Evolutionary conservation across 1,140 invertebrate species (phyloP).

Genomic region (Orussus abietinus): DNA sequence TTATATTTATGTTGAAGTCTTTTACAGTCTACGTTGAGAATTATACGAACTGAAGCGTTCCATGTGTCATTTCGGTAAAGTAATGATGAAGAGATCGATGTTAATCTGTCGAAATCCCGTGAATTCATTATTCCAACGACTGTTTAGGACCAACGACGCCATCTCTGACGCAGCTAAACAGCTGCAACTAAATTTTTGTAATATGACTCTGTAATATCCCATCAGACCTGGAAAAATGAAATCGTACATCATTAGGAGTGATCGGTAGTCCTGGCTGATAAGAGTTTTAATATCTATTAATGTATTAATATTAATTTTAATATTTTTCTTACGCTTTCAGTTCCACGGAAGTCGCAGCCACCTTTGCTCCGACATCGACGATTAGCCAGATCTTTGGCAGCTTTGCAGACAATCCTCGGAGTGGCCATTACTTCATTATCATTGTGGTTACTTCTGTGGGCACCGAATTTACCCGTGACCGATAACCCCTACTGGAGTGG

Average conservation of each 20-base stretch:
- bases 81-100: too few relatives aligned
- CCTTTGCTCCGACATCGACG: constrained; percentile 53
- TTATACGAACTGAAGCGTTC: too few relatives aligned
- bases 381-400: constrained; percentile 56
- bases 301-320: constrained; percentile 3
- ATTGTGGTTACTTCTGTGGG: constrained; percentile 59
- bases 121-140: too few relatives aligned
- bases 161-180: too few relatives aligned
- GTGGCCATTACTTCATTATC: constrained; percentile 54
- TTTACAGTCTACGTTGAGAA: too few relatives aligned
- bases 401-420: constrained; percentile 57
- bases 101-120: too few relatives aligned
- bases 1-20: too few relatives aligned
- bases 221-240: not conserved
- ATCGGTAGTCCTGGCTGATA: not conserved
- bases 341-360: constrained; percentile 44
- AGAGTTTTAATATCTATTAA: too few relatives aligned
- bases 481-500: constrained; percentile 66
- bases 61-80: too few relatives aligned
- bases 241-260: not conserved
- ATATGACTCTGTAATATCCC: too few relatives aligned
- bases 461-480: constrained; percentile 55
- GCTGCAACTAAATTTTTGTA: too few relatives aligned
- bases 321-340: constrained; percentile 16
- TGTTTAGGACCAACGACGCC: too few relatives aligned